phyloP scores from a whole-genome alignment of 2,888 invertebrate genomes.

The Orthosia gracilis region DNA sequence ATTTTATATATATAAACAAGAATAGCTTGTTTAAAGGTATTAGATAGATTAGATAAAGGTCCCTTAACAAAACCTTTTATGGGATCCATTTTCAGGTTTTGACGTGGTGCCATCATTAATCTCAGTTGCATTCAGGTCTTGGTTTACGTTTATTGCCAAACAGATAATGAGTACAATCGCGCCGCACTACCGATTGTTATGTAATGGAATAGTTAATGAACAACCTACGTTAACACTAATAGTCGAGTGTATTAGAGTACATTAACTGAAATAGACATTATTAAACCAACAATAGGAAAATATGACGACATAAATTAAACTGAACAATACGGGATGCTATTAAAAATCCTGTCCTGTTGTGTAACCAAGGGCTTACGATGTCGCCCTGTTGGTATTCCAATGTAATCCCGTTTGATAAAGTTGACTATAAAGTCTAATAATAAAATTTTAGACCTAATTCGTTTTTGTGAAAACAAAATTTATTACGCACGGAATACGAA shows the following conservation, averaged over 20 bases:
- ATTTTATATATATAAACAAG: too few species aligned
- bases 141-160: slow-evolving; percentile 31
- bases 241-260: slow-evolving; percentile 38
- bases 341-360: slow-evolving; percentile 75
- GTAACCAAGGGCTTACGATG: slow-evolving; percentile 76
- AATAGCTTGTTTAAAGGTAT: too few species aligned
- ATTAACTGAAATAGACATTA: slow-evolving; percentile 60
- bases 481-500: slow-evolving; percentile 76
- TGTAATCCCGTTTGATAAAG: slow-evolving; percentile 80
- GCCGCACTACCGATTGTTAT: slow-evolving; percentile 8
- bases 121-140: slow-evolving; percentile 30
- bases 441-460: slow-evolving; percentile 83
- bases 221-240: slow-evolving; percentile 29
- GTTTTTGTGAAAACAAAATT: slow-evolving; percentile 83
- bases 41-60: too few species aligned
- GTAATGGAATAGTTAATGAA: slow-evolving; percentile 44
- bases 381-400: slow-evolving; percentile 75
- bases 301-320: slow-evolving; percentile 76
- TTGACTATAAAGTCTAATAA: slow-evolving; percentile 82
- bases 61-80: slow-evolving; percentile 28
- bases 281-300: slow-evolving; percentile 73
- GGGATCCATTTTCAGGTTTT: slow-evolving; percentile 36
- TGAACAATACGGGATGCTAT: slow-evolving; percentile 73
- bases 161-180: slow-evolving; percentile 19
- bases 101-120: slow-evolving; percentile 31